A percentile compares a stretch with the other conserved stretches of the same genome.
Conservation (phyloP, 1,140 invertebrate species). For the Helicoverpa armigera region DNA sequence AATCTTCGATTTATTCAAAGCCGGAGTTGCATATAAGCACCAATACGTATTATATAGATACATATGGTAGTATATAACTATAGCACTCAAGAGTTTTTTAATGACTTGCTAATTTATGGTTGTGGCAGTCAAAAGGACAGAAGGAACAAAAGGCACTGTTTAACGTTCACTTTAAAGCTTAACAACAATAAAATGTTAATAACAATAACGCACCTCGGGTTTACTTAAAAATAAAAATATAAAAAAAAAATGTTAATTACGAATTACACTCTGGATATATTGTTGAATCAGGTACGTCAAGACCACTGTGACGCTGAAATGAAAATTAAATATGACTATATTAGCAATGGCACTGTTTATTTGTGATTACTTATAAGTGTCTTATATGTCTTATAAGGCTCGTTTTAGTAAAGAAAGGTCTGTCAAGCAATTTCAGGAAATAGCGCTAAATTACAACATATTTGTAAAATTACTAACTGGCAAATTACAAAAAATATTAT, state of each 20-base stretch:
- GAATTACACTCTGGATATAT: constrained; percentile 64
- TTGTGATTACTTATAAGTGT: neutral
- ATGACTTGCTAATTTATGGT: neutral
- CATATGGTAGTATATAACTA: no score
- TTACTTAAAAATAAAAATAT: constrained; percentile 2
- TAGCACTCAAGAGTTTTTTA: no score
- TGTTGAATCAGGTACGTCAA: constrained; percentile 80
- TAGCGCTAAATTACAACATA: no score
- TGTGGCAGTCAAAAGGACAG: neutral
- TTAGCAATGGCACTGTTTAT: constrained; percentile 61
- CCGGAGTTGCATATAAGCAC: no score
- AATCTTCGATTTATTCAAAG: neutral
- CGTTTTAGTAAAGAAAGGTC: neutral
- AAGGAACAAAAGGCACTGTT: neutral
- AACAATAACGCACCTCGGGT: constrained; percentile 11
- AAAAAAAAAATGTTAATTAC: constrained; percentile 13
- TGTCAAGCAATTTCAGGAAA: neutral
- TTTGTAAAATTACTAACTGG: no score
- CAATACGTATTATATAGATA: neutral
- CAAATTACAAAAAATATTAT: neutral
- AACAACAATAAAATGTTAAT: constrained; percentile 10
- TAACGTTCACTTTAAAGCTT: constrained; percentile 18
- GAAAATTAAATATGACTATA: constrained; percentile 61
- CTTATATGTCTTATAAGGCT: no score
- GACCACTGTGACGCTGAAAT: constrained; percentile 80